A percentile compares a stretch with the other conserved stretches of the same genome.
phyloP scores from a whole-genome alignment of 2,888 invertebrate species.

The Erebia aethiops region DNA sequence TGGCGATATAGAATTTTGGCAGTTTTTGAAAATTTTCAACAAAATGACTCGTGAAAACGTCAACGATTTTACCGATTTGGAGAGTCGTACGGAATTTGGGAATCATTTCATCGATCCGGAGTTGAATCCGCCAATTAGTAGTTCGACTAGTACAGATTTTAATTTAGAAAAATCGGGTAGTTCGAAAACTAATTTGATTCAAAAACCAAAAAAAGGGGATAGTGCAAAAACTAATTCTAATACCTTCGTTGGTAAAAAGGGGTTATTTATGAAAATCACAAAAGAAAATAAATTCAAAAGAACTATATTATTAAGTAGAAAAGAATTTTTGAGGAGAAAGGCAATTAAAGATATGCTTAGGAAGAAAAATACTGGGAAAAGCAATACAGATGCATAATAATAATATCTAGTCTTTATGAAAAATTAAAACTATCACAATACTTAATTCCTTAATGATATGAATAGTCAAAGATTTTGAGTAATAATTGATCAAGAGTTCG shows the following conservation, averaged over 20 bases:
- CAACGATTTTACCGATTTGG: slow-evolving; percentile 61
- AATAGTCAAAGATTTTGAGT: too few relatives aligned
- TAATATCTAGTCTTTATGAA: too few relatives aligned
- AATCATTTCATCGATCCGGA: slow-evolving; percentile 44
- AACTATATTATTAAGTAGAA: slow-evolving; percentile 51
- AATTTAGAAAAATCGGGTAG: background rate
- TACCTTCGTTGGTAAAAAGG: background rate
- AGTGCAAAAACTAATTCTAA: background rate
- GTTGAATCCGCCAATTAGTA: background rate
- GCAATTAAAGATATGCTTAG: slow-evolving; percentile 7
- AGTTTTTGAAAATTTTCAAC: slow-evolving; percentile 72
- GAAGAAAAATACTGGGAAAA: background rate
- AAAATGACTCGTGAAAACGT: slow-evolving; percentile 64
- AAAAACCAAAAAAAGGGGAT: background rate
- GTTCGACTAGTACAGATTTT: background rate
- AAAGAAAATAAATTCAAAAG: slow-evolving; percentile 40
- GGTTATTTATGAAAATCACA: slow-evolving; percentile 20
- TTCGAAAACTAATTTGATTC: background rate
- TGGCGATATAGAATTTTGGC: slow-evolving; percentile 70
- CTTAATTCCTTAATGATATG: too few relatives aligned
- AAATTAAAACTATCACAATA: too few relatives aligned
- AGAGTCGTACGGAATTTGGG: slow-evolving; percentile 59
- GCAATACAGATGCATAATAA: background rate
- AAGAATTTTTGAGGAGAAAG: slow-evolving; percentile 42
- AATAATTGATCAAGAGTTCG: too few relatives aligned